Conservation (phyloP, 2,113 vertebrate species). For the Neolamprologus sp. region DNA sequence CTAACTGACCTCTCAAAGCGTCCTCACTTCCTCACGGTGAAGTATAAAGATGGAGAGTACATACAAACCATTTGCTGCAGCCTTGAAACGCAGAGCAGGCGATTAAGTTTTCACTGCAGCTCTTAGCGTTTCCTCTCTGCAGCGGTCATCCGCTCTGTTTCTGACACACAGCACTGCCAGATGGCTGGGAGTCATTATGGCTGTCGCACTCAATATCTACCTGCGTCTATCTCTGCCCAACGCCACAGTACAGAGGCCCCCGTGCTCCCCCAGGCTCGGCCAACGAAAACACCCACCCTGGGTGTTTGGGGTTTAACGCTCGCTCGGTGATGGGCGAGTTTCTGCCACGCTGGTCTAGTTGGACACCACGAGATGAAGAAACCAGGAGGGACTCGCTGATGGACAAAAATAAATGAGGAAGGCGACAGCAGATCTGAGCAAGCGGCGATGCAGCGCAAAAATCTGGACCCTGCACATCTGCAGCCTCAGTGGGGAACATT, state of each 20-base stretch:
- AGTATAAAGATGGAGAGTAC: background rate
- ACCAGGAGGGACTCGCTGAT: background rate
- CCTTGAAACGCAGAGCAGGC: background rate
- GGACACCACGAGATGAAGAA: background rate
- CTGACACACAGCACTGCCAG: background rate
- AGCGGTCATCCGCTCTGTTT: background rate
- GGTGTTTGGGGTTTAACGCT: background rate
- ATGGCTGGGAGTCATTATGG: background rate
- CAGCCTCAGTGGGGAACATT: background rate
- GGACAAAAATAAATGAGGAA: background rate
- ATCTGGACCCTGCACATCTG: background rate
- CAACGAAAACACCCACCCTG: background rate
- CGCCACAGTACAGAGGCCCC: background rate
- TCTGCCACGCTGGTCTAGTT: background rate
- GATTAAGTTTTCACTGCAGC: background rate
- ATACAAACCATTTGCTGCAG: background rate
- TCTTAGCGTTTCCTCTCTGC: background rate
- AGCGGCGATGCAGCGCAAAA: background rate
- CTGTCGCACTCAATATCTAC: background rate
- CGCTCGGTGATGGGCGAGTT: background rate
- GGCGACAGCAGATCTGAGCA: background rate
- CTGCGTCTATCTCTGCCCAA: background rate
- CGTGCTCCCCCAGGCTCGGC: background rate
- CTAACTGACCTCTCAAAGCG: background rate
- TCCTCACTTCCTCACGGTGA: background rate